phyloP scores from a whole-genome alignment of 1,140 invertebrate species.

The Mycetomoellerius zeteki region DNA sequence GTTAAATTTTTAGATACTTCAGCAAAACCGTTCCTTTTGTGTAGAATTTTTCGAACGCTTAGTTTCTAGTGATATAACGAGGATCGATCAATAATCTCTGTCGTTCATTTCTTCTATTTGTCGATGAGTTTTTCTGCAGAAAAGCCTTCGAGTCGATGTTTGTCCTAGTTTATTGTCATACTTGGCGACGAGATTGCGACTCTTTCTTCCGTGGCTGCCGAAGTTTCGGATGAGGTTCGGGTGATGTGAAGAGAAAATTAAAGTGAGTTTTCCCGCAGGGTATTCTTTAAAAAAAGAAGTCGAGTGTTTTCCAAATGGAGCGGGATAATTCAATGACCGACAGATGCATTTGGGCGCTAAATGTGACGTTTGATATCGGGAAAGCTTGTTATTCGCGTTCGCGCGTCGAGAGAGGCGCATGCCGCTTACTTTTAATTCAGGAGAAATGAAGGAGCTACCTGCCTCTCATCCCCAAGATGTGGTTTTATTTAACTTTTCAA shows the following conservation, averaged over 20 bases:
- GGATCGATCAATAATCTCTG: conserved; percentile 11
- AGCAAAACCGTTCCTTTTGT: too few species aligned
- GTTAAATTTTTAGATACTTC: too few species aligned
- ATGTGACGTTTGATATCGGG: conserved; percentile 41
- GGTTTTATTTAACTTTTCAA: conserved; percentile 55
- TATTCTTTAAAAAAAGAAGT: neutral
- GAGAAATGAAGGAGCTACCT: neutral
- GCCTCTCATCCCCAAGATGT: neutral
- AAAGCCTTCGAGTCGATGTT: conserved; percentile 29
- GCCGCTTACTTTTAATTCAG: conserved; percentile 24
- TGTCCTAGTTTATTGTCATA: conserved; percentile 57
- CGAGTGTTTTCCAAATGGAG: conserved; percentile 3
- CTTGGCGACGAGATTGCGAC: conserved; percentile 40
- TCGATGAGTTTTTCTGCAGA: conserved; percentile 27
- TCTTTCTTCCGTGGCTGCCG: neutral
- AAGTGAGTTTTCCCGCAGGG: conserved; percentile 26
- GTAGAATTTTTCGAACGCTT: neutral
- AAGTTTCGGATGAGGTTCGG: conserved; percentile 44
- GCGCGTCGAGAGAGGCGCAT: neutral
- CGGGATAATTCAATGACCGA: conserved; percentile 46
- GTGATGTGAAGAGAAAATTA: conserved; percentile 46
- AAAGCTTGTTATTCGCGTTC: conserved; percentile 39
- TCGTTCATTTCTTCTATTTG: conserved; percentile 15
- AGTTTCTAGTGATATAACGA: neutral
- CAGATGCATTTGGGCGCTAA: conserved; percentile 12